Percentiles rank a stretch among this genome's conserved stretches.
phyloP scores from a whole-genome alignment of 2,888 invertebrate species.

The Philonicus albiceps region DNA sequence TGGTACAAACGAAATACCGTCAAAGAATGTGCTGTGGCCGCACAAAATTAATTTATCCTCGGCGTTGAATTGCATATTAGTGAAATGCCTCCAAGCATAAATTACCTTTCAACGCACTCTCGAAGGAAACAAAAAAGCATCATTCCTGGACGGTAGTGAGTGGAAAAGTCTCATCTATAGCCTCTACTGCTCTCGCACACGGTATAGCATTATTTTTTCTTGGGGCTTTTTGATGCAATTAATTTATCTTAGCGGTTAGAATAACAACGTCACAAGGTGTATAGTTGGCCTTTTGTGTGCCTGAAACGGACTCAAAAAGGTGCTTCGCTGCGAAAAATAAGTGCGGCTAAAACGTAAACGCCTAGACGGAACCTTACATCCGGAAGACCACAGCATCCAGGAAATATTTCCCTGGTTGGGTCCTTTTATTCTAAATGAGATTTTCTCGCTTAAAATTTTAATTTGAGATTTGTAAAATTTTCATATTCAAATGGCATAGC shows the following conservation, averaged over 20 bases:
- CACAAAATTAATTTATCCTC: not conserved
- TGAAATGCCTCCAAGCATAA: conserved; percentile 28
- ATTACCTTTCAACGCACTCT: conserved; percentile 27
- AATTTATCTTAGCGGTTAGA: conserved; percentile 41
- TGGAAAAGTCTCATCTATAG: no score
- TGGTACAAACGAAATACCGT: not conserved
- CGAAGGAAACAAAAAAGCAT: not conserved
- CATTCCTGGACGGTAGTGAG: not conserved
- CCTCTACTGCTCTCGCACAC: not conserved
- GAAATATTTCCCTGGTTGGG: conserved; percentile 29
- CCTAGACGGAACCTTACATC: conserved; percentile 16
- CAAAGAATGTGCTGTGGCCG: not conserved
- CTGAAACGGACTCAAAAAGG: conserved; percentile 20
- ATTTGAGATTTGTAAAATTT: conserved; percentile 41
- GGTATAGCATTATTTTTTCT: not conserved
- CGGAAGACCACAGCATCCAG: conserved; percentile 31
- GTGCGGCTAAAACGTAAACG: conserved; percentile 15
- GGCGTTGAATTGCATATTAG: conserved; percentile 29
- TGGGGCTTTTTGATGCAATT: conserved; percentile 25
- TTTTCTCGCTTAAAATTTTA: conserved; percentile 42
- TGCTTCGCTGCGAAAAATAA: conserved; percentile 11
- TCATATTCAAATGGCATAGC: conserved; percentile 41
- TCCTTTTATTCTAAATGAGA: conserved; percentile 40
- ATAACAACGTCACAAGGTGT: conserved; percentile 19
- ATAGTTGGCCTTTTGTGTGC: not conserved